Base-by-base conservation (phyloP, 1,140 invertebrate genomes). In the Homarus americanus region DNA sequence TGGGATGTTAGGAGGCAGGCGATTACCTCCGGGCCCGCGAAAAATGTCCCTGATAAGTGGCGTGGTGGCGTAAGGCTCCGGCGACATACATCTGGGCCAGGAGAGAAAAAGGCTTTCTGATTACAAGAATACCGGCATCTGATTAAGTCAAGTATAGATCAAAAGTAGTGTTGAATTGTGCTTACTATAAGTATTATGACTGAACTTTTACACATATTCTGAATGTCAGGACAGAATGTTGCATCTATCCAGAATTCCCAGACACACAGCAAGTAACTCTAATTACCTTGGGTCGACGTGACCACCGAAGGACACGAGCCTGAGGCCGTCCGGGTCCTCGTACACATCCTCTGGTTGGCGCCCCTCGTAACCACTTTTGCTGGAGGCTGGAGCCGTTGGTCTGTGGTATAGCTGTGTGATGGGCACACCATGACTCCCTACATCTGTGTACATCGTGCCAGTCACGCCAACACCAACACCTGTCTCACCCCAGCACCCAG, bases 41-140 rank as follows among this genome's bases (percentile, higher is more conserved):
- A 89, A 87, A 40, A 87, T 87, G 36, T 92, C 93, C 84, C 93
- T 93, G 66, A 93, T 93, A 49, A 94, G 93, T 0, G 93, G 93
- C 2, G 93, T 93, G 15, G 93, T 93, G 78, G 93, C 93, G 87
- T 94, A 93, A 20, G 93, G 93, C 72, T 94, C 93, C 1, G 93
- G 93, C 20, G 93, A 94, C 72, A 91, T 79, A 84, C 90, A 91
- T 44, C 91, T 93, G 53, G n/a, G 63, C 17, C n/a, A 69, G 5
- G 34, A 76, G 36, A 32, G 58, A 38, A 24, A 49, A 32, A 53
- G 32, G 79, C n/a, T 9, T 58, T 58, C 12, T 4, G 20, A 20
- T 20, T 4, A 58, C 20, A 58, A 7, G 20, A 15, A 58, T 10
- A 0, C 12, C 5, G 20, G 20, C 0, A 10, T 20, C 15, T 20